Conservation (phyloP, 2,113 vertebrate genomes). For the Tragelaphus imberbis region DNA sequence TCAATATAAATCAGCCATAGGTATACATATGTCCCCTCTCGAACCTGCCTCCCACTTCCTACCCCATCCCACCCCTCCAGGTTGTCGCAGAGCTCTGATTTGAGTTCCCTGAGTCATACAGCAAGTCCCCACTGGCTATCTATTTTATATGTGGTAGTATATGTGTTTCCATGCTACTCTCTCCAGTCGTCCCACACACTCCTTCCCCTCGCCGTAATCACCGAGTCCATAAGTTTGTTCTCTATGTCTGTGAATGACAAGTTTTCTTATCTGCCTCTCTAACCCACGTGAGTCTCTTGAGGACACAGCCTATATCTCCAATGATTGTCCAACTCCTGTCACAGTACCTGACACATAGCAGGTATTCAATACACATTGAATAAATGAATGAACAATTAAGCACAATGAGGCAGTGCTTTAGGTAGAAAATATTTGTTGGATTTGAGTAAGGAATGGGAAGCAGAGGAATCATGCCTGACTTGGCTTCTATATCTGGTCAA, state of each 20-base stretch:
- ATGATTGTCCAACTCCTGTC: background rate
- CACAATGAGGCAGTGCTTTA: background rate
- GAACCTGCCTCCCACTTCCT: background rate
- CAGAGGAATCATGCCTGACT: background rate
- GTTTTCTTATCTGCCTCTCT: background rate
- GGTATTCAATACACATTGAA: background rate
- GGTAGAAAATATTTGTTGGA: background rate
- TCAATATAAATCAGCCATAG: background rate
- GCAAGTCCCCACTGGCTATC: background rate
- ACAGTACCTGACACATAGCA: accelerated
- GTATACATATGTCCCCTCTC: background rate
- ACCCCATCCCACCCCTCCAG: background rate
- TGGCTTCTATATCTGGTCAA: background rate
- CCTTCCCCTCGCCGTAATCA: background rate
- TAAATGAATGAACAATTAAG: background rate
- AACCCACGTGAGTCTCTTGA: background rate
- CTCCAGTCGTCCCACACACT: background rate
- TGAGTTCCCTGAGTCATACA: background rate
- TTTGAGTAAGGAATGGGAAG: background rate
- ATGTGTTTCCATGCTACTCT: background rate
- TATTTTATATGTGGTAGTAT: background rate
- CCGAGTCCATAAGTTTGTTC: background rate
- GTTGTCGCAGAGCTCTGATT: background rate
- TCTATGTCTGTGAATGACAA: background rate
- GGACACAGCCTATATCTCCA: too few relatives aligned